Conservation (phyloP, 2,113 vertebrate genomes). For the Perognathus longimembris region DNA sequence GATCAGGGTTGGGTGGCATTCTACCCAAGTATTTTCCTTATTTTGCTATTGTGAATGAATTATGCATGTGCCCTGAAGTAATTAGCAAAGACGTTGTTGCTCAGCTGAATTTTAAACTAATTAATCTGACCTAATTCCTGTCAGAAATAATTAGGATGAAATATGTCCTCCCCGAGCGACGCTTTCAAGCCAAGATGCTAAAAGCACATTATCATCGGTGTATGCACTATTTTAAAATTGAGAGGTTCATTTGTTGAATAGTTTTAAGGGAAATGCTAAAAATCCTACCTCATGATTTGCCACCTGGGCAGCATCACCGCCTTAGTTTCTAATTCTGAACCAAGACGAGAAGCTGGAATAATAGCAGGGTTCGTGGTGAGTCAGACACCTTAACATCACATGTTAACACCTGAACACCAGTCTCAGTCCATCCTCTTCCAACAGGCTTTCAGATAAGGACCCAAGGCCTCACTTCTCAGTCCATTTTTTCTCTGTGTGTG, state of each 20-base stretch:
- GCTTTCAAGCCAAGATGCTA: constrained; percentile 28
- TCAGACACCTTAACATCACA: neutral
- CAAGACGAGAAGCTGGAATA: neutral
- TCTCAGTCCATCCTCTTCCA: neutral
- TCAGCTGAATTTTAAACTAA: constrained; percentile 80
- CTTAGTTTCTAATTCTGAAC: neutral
- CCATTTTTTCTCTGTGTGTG: neutral
- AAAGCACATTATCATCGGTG: neutral
- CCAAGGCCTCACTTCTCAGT: neutral
- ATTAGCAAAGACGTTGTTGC: constrained; percentile 77
- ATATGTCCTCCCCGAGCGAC: constrained; percentile 59
- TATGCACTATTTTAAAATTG: neutral
- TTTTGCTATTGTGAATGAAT: constrained; percentile 51
- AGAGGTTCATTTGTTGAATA: neutral
- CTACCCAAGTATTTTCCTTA: neutral
- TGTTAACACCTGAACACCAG: neutral
- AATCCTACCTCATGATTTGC: neutral
- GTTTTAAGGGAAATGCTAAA: neutral
- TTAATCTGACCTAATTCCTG: constrained; percentile 82
- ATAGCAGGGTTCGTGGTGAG: accelerated
- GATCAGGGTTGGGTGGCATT: neutral
- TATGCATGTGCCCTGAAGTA: constrained; percentile 70
- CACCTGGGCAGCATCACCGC: neutral
- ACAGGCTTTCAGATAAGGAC: neutral
- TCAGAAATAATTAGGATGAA: constrained; percentile 78